phyloP scores from a whole-genome alignment of 2,797 vertebrate genomes.

The Arctocebus calabarensis region DNA sequence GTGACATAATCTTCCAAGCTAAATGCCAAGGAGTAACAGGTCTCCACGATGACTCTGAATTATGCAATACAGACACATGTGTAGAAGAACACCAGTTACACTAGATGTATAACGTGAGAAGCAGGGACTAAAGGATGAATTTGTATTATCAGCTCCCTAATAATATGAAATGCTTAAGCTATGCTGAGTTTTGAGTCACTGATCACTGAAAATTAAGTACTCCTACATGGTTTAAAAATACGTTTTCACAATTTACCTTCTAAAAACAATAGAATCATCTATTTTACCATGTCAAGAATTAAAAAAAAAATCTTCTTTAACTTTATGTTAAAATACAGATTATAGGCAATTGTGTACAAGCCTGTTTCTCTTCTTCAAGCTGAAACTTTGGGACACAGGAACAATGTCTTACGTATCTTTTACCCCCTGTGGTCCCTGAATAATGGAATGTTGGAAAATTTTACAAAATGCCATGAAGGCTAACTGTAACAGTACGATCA shows the following conservation, averaged over 20 bases:
- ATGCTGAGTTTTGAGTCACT: background rate
- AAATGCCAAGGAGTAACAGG: background rate
- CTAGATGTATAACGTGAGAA: background rate
- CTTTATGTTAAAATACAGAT: slow-evolving; percentile 4
- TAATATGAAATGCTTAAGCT: background rate
- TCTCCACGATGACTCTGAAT: background rate
- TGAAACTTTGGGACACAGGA: background rate
- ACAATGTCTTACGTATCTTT: background rate
- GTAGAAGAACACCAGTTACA: background rate
- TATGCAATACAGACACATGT: background rate
- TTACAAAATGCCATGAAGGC: background rate
- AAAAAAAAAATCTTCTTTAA: background rate
- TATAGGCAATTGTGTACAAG: background rate
- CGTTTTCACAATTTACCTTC: background rate
- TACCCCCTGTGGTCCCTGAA: background rate
- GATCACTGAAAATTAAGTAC: background rate
- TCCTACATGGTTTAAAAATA: background rate
- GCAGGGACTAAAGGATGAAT: background rate
- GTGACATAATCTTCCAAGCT: background rate
- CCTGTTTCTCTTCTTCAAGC: background rate
- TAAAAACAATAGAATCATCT: slow-evolving; percentile 45
- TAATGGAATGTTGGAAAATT: background rate
- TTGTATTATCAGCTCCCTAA: background rate
- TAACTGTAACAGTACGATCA: too few relatives aligned
- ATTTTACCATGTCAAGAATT: background rate